A percentile compares a stretch with the other conserved stretches of the same genome.
These are phyloP conservation scores for Malaclemys terrapin DNA, from an alignment of 2,113 vertebrate genomes.

Conservation along the genomic window DNA sequence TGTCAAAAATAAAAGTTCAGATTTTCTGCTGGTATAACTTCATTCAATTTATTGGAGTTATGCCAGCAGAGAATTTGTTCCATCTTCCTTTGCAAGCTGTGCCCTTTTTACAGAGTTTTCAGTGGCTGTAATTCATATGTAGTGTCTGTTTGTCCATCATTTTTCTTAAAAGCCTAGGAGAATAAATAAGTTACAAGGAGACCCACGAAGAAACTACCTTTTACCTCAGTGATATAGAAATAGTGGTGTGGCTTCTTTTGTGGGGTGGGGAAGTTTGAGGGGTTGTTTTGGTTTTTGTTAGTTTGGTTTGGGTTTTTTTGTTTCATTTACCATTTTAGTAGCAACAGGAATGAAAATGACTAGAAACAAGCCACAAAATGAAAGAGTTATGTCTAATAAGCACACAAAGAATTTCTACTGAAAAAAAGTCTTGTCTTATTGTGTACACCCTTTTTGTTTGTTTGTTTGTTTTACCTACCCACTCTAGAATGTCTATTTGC, in stretches of 20 bases:
- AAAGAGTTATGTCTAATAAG: neutral
- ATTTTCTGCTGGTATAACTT: neutral
- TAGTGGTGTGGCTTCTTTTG: neutral
- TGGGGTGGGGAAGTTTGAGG: neutral
- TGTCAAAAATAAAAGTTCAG: neutral
- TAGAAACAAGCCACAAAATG: neutral
- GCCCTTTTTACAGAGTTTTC: neutral
- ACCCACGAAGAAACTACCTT: neutral
- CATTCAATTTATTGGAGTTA: neutral
- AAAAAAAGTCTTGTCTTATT: neutral
- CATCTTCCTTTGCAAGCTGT: neutral
- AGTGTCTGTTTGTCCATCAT: neutral
- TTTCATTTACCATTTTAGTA: neutral
- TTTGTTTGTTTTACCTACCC: neutral
- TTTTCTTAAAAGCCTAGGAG: neutral
- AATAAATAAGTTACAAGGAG: neutral
- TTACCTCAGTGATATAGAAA: neutral
- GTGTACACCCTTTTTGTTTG: neutral
- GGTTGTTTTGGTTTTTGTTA: neutral
- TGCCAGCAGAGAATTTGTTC: neutral
- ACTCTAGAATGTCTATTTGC: neutral
- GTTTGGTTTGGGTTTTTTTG: neutral
- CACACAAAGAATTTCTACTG: neutral
- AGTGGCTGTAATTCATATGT: neutral
- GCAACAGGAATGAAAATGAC: neutral